Evolutionary conservation across 2,113 vertebrate species (phyloP), one percentile per base, ranked within the genome.

Genomic region (Pongo pygmaeus): DNA sequence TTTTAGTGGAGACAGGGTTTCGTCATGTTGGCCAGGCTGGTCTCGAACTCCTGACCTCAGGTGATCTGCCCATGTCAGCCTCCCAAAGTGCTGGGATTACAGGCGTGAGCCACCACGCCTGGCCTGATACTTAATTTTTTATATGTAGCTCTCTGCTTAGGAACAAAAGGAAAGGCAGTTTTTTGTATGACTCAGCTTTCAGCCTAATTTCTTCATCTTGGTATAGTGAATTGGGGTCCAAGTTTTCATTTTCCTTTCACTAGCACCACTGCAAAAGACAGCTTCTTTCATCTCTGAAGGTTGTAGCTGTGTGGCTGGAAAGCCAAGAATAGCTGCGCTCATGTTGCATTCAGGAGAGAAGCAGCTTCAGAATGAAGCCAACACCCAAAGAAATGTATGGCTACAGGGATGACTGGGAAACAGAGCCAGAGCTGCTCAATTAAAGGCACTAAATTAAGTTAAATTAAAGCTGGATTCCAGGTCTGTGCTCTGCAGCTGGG

Each of bases 41-140:
- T 61, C 59, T 61, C 0, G 25, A 27, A 61, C 23, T 59, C 57
- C 59, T 61, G 59, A 61, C 59, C 25, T 61, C 59, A 61, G 11
- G 25, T 61, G 59, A 13, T 27, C 59, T 12, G 4, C 59, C 4
- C 11, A 5, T 9, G 25, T 27, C 11, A 2, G 25, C 59, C 59
- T 61, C 59, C 25, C 25, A 30, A 61, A 61, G 59, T 61, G 4
- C 11, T 61, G 25, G 25, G 10, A 61, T 61, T 61, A 61, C 11
- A 61, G 59, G 59, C 59, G 0, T 61, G 5, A 61, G 59, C 59
- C 25, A 61, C 25, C 4, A 1, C 5, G 5, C 61, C 61, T 0
- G 12, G 27, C 27, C 52, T 55, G 52, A 55, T 55, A 55, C 52
- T 20, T 55, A 20, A 20, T 55, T 30, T 64, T 64, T 64, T 64